A percentile compares a stretch with the other conserved stretches of the same genome.
These are phyloP conservation scores for Catharus minimus DNA, from an alignment of 2,113 vertebrate species.

Conservation along the genomic window DNA sequence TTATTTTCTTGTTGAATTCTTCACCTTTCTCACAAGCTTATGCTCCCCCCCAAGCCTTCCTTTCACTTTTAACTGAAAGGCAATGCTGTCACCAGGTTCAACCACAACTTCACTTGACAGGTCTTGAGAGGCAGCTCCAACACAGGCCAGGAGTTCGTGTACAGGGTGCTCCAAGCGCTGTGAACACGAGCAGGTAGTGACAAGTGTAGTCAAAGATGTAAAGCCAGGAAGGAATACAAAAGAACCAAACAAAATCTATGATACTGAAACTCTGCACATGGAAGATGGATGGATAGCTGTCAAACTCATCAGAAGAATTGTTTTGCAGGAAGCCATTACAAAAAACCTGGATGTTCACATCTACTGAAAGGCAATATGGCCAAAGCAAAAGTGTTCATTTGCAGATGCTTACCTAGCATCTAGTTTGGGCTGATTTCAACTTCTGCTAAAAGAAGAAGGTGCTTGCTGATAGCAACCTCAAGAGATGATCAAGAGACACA, in stretches of 20 bases:
- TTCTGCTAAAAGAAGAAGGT: background rate
- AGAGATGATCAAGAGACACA: background rate
- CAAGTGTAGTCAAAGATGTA: background rate
- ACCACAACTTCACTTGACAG: background rate
- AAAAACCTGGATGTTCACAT: background rate
- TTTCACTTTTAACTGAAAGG: background rate
- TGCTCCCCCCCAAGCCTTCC: background rate
- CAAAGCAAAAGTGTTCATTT: background rate
- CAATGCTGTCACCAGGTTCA: background rate
- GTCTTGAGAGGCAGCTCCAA: background rate
- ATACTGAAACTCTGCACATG: background rate
- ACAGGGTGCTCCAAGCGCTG: background rate
- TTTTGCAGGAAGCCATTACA: background rate
- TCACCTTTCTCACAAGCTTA: background rate
- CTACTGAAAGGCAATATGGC: background rate
- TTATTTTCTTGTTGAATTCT: background rate
- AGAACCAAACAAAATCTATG: background rate
- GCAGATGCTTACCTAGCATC: background rate
- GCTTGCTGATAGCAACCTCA: background rate
- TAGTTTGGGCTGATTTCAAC: background rate
- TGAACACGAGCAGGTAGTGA: accelerated
- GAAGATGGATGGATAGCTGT: background rate
- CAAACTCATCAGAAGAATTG: background rate
- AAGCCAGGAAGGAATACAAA: background rate
- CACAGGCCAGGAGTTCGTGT: background rate